Conservation (phyloP, 2,797 vertebrate genomes). For the Xerus rutilus region DNA sequence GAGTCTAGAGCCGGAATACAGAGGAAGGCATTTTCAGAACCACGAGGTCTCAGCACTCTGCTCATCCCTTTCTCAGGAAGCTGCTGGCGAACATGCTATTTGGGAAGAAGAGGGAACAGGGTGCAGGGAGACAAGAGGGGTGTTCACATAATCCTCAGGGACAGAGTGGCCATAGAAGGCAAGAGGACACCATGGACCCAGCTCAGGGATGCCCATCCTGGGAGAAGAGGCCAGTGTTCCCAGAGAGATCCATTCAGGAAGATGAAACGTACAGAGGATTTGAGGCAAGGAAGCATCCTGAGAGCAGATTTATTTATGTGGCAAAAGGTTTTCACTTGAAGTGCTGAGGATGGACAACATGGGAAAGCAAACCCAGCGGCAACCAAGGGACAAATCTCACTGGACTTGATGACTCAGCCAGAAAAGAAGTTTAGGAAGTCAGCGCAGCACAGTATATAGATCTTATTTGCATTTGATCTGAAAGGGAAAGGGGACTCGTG, state of each 20-base stretch:
- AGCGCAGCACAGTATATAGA: not conserved
- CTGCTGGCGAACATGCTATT: not conserved
- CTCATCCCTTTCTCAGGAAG: not conserved
- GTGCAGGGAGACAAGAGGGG: not conserved
- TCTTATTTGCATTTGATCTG: not conserved
- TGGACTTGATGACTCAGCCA: not conserved
- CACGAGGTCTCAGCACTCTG: not conserved
- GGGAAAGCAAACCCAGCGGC: not conserved
- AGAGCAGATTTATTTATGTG: not conserved
- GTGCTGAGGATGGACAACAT: not conserved
- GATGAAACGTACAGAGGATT: not conserved
- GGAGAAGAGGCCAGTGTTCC: not conserved
- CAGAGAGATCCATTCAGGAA: not conserved
- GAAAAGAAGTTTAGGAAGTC: not conserved
- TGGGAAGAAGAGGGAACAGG: not conserved
- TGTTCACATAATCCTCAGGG: not conserved
- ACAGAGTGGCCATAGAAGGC: accelerated
- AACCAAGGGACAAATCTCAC: not conserved
- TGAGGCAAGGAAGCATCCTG: not conserved
- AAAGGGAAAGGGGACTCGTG: not conserved
- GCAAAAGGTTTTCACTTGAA: not conserved
- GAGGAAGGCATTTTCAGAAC: constrained; percentile 2
- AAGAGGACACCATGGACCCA: too few species aligned
- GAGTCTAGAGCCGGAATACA: not conserved
- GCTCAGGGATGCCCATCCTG: not conserved